Base-by-base conservation (phyloP, 2,888 invertebrate genomes). In the Amphipoea oculea region DNA sequence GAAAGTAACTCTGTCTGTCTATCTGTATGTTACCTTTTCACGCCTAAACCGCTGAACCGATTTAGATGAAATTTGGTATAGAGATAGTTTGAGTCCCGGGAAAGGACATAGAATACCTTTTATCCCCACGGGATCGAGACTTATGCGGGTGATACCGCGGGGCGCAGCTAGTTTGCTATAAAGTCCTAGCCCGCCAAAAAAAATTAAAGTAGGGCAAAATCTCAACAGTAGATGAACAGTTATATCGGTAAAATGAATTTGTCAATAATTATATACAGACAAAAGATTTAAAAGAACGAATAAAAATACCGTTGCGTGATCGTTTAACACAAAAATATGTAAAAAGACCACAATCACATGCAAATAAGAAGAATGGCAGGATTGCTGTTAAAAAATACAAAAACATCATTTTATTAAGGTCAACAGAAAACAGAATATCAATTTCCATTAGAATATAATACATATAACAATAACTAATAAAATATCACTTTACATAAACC, bases 221-320 rank as follows among this genome's bases (percentile, higher is more conserved):
- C 12, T 9, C 1, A 60, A n/a, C 54, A 4, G 45, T 17, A 23
- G 3, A 45, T 9, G 7, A 17, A 79, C 68, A 40, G 79, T 57
- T 78, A 65, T 60, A 54, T 42, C 51, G n/a, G n/a, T 42, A 40
- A 78, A 42, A 45, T 60, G 14, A n/a, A 42, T 63, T 45, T 5
- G 20, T n/a, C 17, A 0, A 73, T 4, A 76, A 51, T 48, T 12
- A 5, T 73, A 54, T 29, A 9, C 9, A 74, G 14, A 74, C n/a
- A 36, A 45, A 81, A 40, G 0, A 78, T 17, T 63, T 57, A 65
- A 82, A 76, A 45, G 1, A 75, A 63, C 14, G 0, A 60, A 6
- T 60, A n/a, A 74, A 51, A 0, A n/a, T 14, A 68, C 84, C 79
- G 84, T 84, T 81, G 7, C 14, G 2, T 54, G 42, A 62, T 78